Percentiles rank a stretch among this genome's conserved stretches.
Evolutionary conservation across 2,888 invertebrate genomes (phyloP).

Genomic region (Chrysolina oricalcia): DNA sequence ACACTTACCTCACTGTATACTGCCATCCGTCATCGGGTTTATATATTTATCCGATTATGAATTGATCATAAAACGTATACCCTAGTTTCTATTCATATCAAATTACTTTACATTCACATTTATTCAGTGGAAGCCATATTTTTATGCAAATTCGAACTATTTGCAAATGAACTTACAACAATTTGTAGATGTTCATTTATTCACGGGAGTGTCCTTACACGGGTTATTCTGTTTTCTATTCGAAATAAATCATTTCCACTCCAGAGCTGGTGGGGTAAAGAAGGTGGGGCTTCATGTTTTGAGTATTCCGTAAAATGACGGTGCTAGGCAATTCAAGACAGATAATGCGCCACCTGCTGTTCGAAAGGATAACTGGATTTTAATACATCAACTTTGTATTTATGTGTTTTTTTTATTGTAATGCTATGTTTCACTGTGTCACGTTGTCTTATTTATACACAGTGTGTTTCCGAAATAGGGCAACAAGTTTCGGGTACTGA

Average conservation of each 20-base stretch:
- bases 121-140: slow-evolving; percentile 7
- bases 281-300: slow-evolving; percentile 6
- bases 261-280: neutral
- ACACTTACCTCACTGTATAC: neutral
- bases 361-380: neutral
- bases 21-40: no score
- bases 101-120: slow-evolving; percentile 2
- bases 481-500: no score
- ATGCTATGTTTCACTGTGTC: neutral
- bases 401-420: neutral
- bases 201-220: slow-evolving; percentile 5
- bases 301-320: no score
- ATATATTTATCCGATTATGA: no score
- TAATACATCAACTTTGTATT: neutral
- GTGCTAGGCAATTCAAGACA: no score
- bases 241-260: neutral
- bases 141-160: slow-evolving; percentile 7
- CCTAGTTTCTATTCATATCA: neutral
- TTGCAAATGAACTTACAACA: slow-evolving; percentile 14
- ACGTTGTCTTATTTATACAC: no score
- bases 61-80: neutral
- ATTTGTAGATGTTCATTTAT: slow-evolving; percentile 3
- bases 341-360: neutral
- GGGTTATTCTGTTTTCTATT: neutral
- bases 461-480: no score